Conservation (phyloP, 2,888 invertebrate species). For the Sinohyriopsis cumingii region DNA sequence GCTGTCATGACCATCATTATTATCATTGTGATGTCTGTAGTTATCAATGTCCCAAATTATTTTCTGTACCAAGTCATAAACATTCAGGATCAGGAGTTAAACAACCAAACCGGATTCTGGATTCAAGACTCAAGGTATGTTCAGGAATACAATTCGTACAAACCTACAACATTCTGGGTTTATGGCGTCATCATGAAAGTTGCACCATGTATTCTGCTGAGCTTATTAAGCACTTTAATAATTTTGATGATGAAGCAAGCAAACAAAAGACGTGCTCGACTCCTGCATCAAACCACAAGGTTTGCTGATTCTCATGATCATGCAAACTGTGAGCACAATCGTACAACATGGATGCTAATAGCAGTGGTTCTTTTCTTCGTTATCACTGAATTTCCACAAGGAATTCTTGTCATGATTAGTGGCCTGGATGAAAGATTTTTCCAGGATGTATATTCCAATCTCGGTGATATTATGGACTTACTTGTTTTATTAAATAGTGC, state of each 20-base stretch:
- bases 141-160: slow-evolving; percentile 43
- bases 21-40: slow-evolving; percentile 58
- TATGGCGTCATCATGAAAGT: slow-evolving; percentile 94
- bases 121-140: slow-evolving; percentile 54
- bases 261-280: slow-evolving; percentile 57
- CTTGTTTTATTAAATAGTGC: slow-evolving; percentile 92
- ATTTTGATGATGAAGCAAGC: slow-evolving; percentile 68
- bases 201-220: slow-evolving; percentile 89
- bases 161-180: slow-evolving; percentile 86
- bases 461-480: slow-evolving; percentile 88
- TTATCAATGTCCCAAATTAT: slow-evolving; percentile 68
- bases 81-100: slow-evolving; percentile 12
- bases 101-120: slow-evolving; percentile 54
- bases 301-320: slow-evolving; percentile 58
- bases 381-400: slow-evolving; percentile 92
- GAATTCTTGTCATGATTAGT: slow-evolving; percentile 80
- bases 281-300: slow-evolving; percentile 61
- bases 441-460: slow-evolving; percentile 75
- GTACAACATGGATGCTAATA: slow-evolving; percentile 91
- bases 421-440: slow-evolving; percentile 75
- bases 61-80: slow-evolving; percentile 56
- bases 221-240: slow-evolving; percentile 76
- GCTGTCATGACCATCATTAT: slow-evolving; percentile 64
- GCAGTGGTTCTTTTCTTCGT: slow-evolving; percentile 89
- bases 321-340: slow-evolving; percentile 74